Percentiles rank a stretch among this genome's conserved stretches.
Evolutionary conservation across 2,797 vertebrate species (phyloP).

Genomic region (Agapornis canus): DNA sequence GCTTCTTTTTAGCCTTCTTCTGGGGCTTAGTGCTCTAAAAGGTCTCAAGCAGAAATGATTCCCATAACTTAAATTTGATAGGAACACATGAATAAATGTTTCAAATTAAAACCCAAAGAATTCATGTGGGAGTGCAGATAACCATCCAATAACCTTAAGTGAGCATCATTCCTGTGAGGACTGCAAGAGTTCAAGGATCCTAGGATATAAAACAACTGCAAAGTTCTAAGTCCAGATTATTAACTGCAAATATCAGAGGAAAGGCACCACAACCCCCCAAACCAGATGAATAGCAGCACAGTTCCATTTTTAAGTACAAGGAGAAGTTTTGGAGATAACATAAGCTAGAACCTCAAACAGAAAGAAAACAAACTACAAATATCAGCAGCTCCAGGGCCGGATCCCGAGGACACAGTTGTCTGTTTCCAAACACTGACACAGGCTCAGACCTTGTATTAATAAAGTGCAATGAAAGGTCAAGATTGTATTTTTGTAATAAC

Average conservation of each 20-base stretch:
- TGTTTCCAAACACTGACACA: conserved; percentile 33
- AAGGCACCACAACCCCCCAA: neutral
- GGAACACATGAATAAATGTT: neutral
- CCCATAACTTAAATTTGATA: neutral
- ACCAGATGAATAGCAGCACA: neutral
- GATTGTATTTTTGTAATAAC: conserved; percentile 67
- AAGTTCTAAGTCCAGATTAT: neutral
- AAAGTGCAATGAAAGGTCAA: conserved; percentile 71
- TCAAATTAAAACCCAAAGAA: neutral
- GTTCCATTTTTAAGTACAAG: conserved; percentile 18
- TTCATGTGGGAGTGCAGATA: neutral
- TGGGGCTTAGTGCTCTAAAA: neutral
- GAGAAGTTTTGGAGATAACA: conserved; percentile 42
- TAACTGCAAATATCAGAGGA: neutral
- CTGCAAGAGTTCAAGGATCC: neutral
- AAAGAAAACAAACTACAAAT: conserved; percentile 48
- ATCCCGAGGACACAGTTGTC: conserved; percentile 12
- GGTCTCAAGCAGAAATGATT: neutral
- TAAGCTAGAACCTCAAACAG: neutral
- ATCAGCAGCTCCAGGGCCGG: neutral
- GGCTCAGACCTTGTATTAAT: conserved; percentile 47
- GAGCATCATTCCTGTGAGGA: neutral
- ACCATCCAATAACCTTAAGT: neutral
- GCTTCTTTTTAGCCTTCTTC: neutral
- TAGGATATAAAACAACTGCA: neutral